phyloP scores from a whole-genome alignment of 2,113 vertebrate species.

The Nansenia antarctica region DNA sequence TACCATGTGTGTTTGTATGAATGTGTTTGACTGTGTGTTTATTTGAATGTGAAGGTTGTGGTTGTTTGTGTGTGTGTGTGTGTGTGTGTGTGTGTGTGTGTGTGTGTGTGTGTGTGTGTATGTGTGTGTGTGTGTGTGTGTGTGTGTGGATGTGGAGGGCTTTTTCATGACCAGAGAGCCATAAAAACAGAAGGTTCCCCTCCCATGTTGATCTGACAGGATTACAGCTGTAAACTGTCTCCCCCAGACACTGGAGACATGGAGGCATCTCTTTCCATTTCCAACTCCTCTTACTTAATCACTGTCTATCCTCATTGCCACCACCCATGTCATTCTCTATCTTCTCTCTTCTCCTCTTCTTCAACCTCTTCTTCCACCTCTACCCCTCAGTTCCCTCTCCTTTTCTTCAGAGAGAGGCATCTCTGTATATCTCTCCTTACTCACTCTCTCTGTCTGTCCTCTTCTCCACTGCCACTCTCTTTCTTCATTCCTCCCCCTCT shows the following conservation, averaged over 20 bases:
- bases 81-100: constrained; percentile 26
- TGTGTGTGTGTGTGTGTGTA: constrained; percentile 13
- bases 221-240: constrained; percentile 61
- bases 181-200: constrained; percentile 55
- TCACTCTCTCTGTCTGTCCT: neutral
- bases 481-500: neutral
- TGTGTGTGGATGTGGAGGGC: constrained; percentile 15
- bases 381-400: too few relatives aligned
- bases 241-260: too few relatives aligned
- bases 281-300: too few relatives aligned
- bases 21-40: constrained; percentile 19
- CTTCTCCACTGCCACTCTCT: constrained; percentile 3
- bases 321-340: constrained; percentile 1
- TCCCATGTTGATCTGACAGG: constrained; percentile 59
- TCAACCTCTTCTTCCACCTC: too few relatives aligned
- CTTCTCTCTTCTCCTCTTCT: neutral
- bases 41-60: constrained; percentile 19
- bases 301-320: too few relatives aligned
- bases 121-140: constrained; percentile 24
- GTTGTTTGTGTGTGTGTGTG: constrained; percentile 17
- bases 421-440: constrained; percentile 7
- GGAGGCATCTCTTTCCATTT: too few relatives aligned
- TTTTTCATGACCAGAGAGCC: constrained; percentile 56
- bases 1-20: constrained; percentile 12
- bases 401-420: neutral